A percentile compares a stretch with the other conserved stretches of the same genome.
These are phyloP conservation scores for Melanerpes formicivorus DNA, from an alignment of 2,113 vertebrate species.

Conservation along the genomic window DNA sequence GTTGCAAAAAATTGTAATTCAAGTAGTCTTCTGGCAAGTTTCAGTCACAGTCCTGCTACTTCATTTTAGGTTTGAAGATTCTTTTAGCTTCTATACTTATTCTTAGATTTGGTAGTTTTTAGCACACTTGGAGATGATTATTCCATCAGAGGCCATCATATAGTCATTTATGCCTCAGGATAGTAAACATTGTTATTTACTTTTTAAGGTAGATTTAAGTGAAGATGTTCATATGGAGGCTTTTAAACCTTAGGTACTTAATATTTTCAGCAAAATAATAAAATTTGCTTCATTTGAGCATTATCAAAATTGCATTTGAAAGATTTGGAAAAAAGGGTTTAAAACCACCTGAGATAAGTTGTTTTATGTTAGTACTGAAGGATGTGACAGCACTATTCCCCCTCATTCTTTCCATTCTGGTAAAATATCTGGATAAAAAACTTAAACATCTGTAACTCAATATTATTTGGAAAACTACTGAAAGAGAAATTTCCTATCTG, in stretches of 20 bases:
- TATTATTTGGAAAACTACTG: background rate
- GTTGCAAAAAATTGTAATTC: background rate
- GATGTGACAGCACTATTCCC: background rate
- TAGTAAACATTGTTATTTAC: conserved; percentile 3
- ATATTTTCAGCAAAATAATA: background rate
- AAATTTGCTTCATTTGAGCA: background rate
- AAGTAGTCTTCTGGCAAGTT: background rate
- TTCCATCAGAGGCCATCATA: too few relatives aligned
- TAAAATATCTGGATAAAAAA: background rate
- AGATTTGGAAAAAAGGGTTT: background rate
- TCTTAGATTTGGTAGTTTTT: background rate
- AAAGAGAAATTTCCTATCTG: background rate
- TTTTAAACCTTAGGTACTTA: background rate
- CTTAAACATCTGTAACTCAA: background rate
- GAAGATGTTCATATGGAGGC: background rate
- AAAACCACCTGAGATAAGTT: background rate
- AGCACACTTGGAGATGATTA: background rate
- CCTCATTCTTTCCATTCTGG: background rate
- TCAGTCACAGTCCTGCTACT: background rate
- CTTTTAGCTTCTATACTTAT: background rate
- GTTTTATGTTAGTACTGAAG: background rate
- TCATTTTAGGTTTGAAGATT: background rate
- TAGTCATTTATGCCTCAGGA: background rate
- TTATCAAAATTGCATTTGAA: background rate
- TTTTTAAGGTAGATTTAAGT: background rate